phyloP scores from a whole-genome alignment of 2,888 invertebrate species.

The Pterostichus niger region DNA sequence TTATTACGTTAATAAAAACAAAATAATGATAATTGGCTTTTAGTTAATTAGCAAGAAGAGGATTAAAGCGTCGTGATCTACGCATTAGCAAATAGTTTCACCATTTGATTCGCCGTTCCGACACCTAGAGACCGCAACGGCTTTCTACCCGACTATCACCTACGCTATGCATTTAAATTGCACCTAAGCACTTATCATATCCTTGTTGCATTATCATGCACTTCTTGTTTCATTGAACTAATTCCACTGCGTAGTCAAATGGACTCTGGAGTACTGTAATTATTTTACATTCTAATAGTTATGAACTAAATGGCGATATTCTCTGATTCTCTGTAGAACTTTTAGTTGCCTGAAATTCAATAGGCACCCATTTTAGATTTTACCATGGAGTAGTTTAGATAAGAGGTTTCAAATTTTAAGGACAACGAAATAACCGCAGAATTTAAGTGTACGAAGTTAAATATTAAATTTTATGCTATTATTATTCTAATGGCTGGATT shows the following conservation, averaged over 20 bases:
- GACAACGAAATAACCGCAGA: too few species aligned
- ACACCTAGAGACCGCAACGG: neutral
- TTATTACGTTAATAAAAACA: conserved; percentile 32
- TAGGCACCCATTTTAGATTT: too few species aligned
- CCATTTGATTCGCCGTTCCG: neutral
- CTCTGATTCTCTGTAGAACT: too few species aligned
- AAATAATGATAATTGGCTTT: conserved; percentile 52
- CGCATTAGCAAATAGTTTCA: conserved; percentile 47
- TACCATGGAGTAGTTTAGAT: too few species aligned
- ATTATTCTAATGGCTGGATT: too few species aligned
- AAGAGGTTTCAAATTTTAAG: too few species aligned
- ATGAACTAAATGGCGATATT: too few species aligned
- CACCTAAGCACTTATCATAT: conserved; percentile 1
- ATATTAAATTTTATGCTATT: too few species aligned
- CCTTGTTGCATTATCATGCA: conserved; percentile 28
- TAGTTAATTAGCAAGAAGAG: conserved; percentile 43
- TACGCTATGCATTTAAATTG: conserved; percentile 45
- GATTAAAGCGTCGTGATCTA: conserved; percentile 46
- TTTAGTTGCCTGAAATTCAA: too few species aligned
- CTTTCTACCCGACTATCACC: neutral
- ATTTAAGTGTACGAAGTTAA: too few species aligned
- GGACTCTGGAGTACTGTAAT: neutral
- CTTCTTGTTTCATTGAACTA: neutral
- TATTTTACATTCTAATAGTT: neutral
- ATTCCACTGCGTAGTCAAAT: neutral